Evolutionary conservation across 1,140 invertebrate species (phyloP), one percentile per base, ranked within the genome.

Genomic region (Drosophila santomea): DNA sequence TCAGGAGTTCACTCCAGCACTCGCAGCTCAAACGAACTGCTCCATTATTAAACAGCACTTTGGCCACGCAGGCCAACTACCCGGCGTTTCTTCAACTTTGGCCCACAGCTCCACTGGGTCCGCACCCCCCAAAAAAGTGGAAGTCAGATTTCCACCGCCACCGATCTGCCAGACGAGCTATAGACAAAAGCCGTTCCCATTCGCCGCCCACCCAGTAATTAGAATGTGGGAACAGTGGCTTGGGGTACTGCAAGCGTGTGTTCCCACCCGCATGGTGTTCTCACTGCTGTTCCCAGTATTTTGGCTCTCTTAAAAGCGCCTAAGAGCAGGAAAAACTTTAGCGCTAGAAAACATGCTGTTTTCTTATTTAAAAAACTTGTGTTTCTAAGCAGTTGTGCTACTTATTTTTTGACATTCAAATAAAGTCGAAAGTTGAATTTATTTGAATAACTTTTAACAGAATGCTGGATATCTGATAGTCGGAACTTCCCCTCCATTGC

Each of bases 11-110:
- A 20, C 20, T 20, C 20, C 20, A 25, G 25, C 25, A 25, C 25
- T 25, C 25, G 23, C 23, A 25, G 25, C 25, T 8, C 14, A 4
- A 48, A 32, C 20, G 15, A 20, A 20, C 25, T 50, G 38, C 39
- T 74, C 35, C 55, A 79, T 69, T 74, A 74, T 74, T 80, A 71
- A 75, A 62, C 60, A 76, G 55, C 56, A 69, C 69, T 69, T 79
- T 60, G 45, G 52, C 43, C 63, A 52, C 38, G 74, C 51, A 69
- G 59, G 59, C 58, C 68, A 60, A 57, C 62, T 60, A 56, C 55
- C 58, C 50, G 39, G 74, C 39, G 61, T 51, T 43, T 23, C 23
- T 43, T 41, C 38, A 64, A 52, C 59, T 66, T 45, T 20, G 15
- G 35, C 35, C 23, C 39, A 57, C 60, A 66, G 28, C 47, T 41